Conservation (phyloP, 2,113 vertebrate species). For the Alligator sinensis region DNA sequence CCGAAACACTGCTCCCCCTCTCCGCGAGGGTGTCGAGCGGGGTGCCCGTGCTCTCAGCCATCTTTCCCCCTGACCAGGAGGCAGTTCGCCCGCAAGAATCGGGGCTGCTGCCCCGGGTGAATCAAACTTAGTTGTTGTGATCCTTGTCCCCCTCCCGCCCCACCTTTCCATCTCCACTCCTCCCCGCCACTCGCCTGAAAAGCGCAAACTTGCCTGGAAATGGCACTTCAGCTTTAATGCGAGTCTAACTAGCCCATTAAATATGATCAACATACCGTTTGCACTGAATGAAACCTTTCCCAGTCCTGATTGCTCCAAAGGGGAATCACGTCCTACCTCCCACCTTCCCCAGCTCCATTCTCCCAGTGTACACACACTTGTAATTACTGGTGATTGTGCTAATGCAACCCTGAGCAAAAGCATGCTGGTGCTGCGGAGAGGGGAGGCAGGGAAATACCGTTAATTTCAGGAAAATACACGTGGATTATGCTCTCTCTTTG, state of each 20-base stretch:
- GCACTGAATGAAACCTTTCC: conserved; percentile 57
- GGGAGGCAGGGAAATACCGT: conserved; percentile 46
- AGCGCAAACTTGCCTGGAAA: conserved; percentile 41
- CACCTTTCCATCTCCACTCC: no score
- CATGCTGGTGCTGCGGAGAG: conserved; percentile 25
- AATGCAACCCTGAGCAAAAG: conserved; percentile 59
- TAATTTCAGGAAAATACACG: conserved; percentile 63
- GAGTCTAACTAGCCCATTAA: conserved; percentile 56
- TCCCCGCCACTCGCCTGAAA: neutral
- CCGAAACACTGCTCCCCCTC: neutral
- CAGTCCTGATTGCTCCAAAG: conserved; percentile 60
- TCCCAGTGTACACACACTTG: conserved; percentile 22
- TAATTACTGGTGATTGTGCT: conserved; percentile 51
- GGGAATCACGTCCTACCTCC: conserved; percentile 62
- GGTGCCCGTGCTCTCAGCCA: neutral
- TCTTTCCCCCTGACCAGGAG: neutral
- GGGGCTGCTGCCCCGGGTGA: neutral
- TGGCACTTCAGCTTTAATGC: neutral
- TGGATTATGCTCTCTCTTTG: conserved; percentile 45
- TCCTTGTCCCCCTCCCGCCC: neutral
- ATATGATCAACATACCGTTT: conserved; percentile 52
- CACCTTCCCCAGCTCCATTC: conserved; percentile 60
- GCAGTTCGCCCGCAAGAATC: neutral
- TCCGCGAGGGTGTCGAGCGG: neutral
- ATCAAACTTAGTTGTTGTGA: neutral